Percentiles rank a stretch among this genome's conserved stretches.
Evolutionary conservation across 1,140 invertebrate genomes (phyloP).

Genomic region (Drosophila pachea): DNA sequence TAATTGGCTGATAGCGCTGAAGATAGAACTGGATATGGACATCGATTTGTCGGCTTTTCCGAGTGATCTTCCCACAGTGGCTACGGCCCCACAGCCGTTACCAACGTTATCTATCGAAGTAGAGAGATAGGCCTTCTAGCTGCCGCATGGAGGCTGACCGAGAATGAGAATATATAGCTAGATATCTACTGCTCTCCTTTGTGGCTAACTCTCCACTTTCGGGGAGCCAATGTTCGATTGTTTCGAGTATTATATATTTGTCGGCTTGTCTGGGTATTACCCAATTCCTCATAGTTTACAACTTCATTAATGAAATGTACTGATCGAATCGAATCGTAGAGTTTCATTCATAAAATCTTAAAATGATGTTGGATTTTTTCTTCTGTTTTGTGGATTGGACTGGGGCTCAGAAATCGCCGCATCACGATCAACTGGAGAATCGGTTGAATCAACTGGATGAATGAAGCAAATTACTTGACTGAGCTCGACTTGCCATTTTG

Average conservation of each 20-base stretch:
- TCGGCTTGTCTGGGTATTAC: background rate
- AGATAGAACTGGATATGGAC: slow-evolving; percentile 24
- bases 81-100: background rate
- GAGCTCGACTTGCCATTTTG: slow-evolving; percentile 44
- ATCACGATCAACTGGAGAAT: slow-evolving; percentile 50
- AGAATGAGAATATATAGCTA: no score
- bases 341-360: slow-evolving; percentile 54
- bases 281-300: slow-evolving; percentile 48
- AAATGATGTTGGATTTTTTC: slow-evolving; percentile 8
- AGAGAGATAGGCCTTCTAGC: no score
- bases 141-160: no score
- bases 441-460: slow-evolving; percentile 32
- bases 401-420: slow-evolving; percentile 52
- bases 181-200: no score
- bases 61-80: slow-evolving; percentile 42
- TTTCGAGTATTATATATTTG: background rate
- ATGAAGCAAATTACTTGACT: slow-evolving; percentile 65
- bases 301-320: slow-evolving; percentile 57
- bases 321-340: slow-evolving; percentile 34
- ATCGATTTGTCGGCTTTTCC: slow-evolving; percentile 35
- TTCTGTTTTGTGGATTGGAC: slow-evolving; percentile 18
- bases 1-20: slow-evolving; percentile 53
- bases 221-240: no score
- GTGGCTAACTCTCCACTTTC: no score
- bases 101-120: slow-evolving; percentile 12